phyloP scores from a whole-genome alignment of 2,888 invertebrate species.

The Ommatoiulus sabulosus region DNA sequence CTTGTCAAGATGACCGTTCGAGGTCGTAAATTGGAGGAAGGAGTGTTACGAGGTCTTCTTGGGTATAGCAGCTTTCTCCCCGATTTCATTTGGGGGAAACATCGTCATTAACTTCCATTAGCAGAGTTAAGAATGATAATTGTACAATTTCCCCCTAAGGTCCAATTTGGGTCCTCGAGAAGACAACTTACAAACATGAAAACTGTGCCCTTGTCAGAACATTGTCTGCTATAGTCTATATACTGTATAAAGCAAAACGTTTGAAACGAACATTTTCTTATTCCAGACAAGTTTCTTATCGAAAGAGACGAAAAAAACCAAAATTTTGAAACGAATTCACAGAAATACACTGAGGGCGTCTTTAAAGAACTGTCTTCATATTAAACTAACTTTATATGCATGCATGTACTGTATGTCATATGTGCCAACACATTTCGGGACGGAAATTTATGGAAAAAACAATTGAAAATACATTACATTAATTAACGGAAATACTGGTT shows the following conservation, averaged over 20 bases:
- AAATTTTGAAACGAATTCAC: too few relatives aligned
- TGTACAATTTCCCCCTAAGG: neutral
- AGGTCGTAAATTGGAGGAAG: neutral
- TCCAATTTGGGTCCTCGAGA: neutral
- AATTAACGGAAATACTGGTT: too few relatives aligned
- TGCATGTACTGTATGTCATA: too few relatives aligned
- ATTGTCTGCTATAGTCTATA: neutral
- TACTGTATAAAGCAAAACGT: neutral
- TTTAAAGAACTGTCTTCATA: too few relatives aligned
- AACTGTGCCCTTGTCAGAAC: neutral
- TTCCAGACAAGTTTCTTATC: neutral
- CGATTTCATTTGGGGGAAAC: neutral
- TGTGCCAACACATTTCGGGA: too few relatives aligned
- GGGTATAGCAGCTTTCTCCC: neutral
- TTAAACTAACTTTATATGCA: too few relatives aligned
- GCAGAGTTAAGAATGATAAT: neutral
- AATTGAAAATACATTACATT: too few relatives aligned
- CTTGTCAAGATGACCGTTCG: constrained; percentile 6
- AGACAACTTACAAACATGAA: neutral
- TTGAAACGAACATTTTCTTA: neutral
- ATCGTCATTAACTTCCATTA: too few relatives aligned
- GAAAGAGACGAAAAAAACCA: too few relatives aligned
- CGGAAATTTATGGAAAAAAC: too few relatives aligned
- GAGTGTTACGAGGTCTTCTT: neutral
- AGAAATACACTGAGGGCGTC: neutral